These are phyloP conservation scores for Furnarius figulus DNA, from an alignment of 2,113 vertebrate species.

Conservation along the genomic window DNA sequence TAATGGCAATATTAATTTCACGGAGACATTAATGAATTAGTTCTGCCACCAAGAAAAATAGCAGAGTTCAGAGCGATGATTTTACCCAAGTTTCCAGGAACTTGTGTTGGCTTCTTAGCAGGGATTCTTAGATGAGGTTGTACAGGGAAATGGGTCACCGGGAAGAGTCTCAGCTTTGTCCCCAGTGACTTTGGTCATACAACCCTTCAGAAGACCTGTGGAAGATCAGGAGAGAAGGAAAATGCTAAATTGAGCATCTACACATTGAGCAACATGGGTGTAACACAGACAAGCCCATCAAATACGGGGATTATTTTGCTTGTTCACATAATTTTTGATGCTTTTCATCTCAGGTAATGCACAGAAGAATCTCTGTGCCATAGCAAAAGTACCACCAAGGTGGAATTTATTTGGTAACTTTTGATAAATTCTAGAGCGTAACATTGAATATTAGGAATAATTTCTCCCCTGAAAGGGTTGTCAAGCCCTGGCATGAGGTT, in stretches of 20 bases:
- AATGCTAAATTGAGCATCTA: neutral
- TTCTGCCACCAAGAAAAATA: slow-evolving; percentile 28
- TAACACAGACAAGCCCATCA: neutral
- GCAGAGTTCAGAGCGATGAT: neutral
- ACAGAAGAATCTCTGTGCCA: neutral
- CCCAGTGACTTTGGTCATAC: neutral
- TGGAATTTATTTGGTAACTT: neutral
- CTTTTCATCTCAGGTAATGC: neutral
- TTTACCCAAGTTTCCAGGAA: neutral
- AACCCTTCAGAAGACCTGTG: neutral
- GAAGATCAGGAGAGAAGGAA: neutral
- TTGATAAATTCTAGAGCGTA: neutral
- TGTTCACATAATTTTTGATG: neutral
- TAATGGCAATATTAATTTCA: slow-evolving; percentile 1
- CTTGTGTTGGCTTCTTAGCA: neutral
- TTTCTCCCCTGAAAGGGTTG: neutral
- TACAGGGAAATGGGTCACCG: neutral
- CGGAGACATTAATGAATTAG: neutral
- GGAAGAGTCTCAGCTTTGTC: neutral
- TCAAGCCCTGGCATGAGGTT: neutral
- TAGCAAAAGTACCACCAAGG: neutral
- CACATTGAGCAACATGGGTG: neutral
- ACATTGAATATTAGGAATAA: neutral
- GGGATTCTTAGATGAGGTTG: neutral
- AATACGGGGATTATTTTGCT: neutral